Evolutionary conservation across 2,888 invertebrate genomes (phyloP), one percentile per base, ranked within the genome.

Genomic region (Sacculina carcini): DNA sequence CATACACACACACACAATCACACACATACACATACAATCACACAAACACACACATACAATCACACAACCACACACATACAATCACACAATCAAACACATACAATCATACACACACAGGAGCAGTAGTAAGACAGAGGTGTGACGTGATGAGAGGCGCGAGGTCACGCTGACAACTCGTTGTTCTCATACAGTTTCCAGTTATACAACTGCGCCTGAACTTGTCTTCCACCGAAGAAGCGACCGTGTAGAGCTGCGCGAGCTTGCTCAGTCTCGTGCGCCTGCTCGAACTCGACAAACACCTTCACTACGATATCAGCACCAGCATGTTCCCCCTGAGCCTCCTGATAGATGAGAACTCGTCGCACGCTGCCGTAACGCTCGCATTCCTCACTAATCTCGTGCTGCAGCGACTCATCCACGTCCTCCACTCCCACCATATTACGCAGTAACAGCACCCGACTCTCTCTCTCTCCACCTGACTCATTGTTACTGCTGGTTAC

Each of bases 111-210:
- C n/a, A n/a, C n/a, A n/a, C n/a, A n/a, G n/a, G n/a, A n/a, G n/a
- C n/a, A n/a, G n/a, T n/a, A n/a, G n/a, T n/a, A n/a, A n/a, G n/a
- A n/a, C n/a, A n/a, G n/a, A n/a, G n/a, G n/a, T n/a, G n/a, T n/a
- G n/a, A n/a, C n/a, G n/a, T n/a, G n/a, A n/a, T n/a, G n/a, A n/a
- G n/a, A n/a, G n/a, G n/a, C n/a, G n/a, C 9, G 3, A 16, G 16
- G 32, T 73, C 67, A 80, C 64, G 77, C 87, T 26, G 92, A 89
- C 60, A 90, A 78, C 71, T 98, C 96, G 58, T 82, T 85, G 67
- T 89, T 87, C 66, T 94, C 89, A 68, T 89, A 96, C 55, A 96
- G 72, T 56, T 84, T 81, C 68, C 90, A 92, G 69, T 98, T 94
- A 66, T 98, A 98, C 52, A 87, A 74, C 62, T 83, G 78, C 42